Base-by-base conservation (phyloP, 2,888 invertebrate genomes). In the Villa cingulata region DNA sequence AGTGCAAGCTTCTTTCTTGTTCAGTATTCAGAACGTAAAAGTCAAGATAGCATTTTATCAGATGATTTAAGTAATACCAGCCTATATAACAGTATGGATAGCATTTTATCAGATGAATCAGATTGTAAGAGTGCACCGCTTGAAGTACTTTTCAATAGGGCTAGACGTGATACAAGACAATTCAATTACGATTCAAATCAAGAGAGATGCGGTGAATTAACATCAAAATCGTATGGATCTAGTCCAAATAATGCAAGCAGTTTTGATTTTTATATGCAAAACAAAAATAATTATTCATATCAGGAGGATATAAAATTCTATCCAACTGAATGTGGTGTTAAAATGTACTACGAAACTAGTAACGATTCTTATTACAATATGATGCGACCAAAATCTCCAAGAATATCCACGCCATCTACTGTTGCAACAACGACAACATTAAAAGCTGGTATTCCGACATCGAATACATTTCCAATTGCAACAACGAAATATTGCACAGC, bases 1-100 rank as follows among this genome's bases (percentile, higher is more conserved):
- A 83, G 85, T 57, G 86, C 86, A 6, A 86, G 86, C 57, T 88
- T 88, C 69, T 87, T 86, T 57, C 63, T 87, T 20, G 83, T 83
- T 48, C 81, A 78, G 48, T 54, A 62, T 56, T 61, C 62, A 1
- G 60, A 63, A 37, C 75, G 78, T 54, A 74, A 76, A 51, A 86
- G 86, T 51, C 85, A 86, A 59, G 87, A 87, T 57, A 86, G 86
- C 19, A 74, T 87, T 34, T 60, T 87, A 7, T 85, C 85, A 1
- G 83, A 83, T 53, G 84, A 84, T 54, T 77, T 78, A 55, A 68
- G 76, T 43, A 80, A 77, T 37, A 62, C 66, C 48, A 71, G 78
- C 50, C 82, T 81, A 58, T 84, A 83, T 59, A 82, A 83, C 58
- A 86, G 86, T 48, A 74, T 86, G 58, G 87, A 87, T 61, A 86